phyloP scores from a whole-genome alignment of 2,888 invertebrate species.

The Drosophila pseudotalamancana region DNA sequence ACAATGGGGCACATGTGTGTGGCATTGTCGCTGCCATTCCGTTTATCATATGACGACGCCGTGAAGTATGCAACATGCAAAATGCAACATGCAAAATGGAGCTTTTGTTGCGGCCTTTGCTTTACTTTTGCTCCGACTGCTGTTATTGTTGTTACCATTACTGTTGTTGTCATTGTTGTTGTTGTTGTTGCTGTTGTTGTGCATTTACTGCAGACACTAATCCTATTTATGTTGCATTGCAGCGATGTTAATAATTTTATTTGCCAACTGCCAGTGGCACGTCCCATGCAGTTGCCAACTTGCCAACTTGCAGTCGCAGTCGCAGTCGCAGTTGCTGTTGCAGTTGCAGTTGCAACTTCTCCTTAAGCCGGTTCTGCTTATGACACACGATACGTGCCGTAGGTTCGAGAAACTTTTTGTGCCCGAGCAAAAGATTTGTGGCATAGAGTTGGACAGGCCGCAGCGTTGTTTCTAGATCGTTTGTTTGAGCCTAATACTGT shows the following conservation, averaged over 20 bases:
- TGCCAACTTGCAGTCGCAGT: conserved; percentile 20
- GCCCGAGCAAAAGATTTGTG: conserved; percentile 33
- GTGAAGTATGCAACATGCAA: conserved; percentile 78
- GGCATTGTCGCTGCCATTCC: conserved; percentile 61
- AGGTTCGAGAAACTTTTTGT: conserved; percentile 63
- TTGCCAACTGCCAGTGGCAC: conserved; percentile 64
- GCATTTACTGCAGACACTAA: conserved; percentile 77
- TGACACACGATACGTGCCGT: conserved; percentile 76
- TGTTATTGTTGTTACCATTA: no score
- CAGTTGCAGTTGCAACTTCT: conserved; percentile 24
- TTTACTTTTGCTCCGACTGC: conserved; percentile 17
- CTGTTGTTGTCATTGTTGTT: conserved; percentile 32
- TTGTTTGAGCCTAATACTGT: conserved; percentile 41
- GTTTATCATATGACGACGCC: conserved; percentile 70
- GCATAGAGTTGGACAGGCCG: conserved; percentile 24
- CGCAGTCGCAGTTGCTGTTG: conserved; percentile 11
- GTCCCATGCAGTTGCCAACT: conserved; percentile 49
- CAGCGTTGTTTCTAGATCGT: background rate
- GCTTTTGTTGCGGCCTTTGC: conserved; percentile 41
- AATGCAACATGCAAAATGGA: conserved; percentile 47
- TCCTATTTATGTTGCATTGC: conserved; percentile 79
- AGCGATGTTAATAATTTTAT: conserved; percentile 79
- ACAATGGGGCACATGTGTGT: conserved; percentile 54
- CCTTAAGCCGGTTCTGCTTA: conserved; percentile 69
- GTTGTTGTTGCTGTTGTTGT: conserved; percentile 33